Evolutionary conservation across 2,113 vertebrate species (phyloP), one percentile per base, ranked within the genome.

Genomic region (Tapirus terrestris): DNA sequence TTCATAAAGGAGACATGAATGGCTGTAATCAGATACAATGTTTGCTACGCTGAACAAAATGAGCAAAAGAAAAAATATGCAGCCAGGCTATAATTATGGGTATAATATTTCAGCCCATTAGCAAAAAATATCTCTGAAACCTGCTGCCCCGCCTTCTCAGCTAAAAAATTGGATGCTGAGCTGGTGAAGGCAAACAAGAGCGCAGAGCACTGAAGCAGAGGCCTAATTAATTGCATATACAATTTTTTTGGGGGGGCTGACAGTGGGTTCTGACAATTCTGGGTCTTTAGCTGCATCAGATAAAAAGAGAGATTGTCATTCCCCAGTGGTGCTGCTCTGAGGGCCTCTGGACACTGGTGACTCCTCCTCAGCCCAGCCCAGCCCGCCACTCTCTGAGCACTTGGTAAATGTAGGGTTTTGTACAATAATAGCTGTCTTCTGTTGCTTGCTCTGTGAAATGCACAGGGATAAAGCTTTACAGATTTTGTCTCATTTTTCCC

Each of bases 41-140:
- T 98, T 97, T 98, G 97, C 94, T 84, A 67, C 12, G 60, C 94
- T 82, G 97, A 98, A 98, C 95, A 98, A 97, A 98, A 98, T 97
- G 96, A 98, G 98, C 97, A 97, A 93, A 96, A 89, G 86, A 85
- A 87, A 94, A 97, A 97, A 97, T 36, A 82, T 23, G 79, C 96
- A 97, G 95, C 89, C 89, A 88, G 95, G 73, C 97, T 98, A 94
- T 98, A 98, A 98, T 98, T 98, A 98, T 84, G 98, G 97, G 97
- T 98, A 39, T 98, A 97, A 97, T 98, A 98, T 98, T 98, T 98
- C 97, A 98, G 87, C 97, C 97, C 95, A 98, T 98, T 98, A 98
- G 98, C 97, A 97, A 98, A 97, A 98, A 98, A 97, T 97, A 97
- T 98, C 97, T 96, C 94, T 68, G 84, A 97, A 97, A 98, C 97